phyloP scores from a whole-genome alignment of 2,888 invertebrate species.

The Eristalis intricaria region DNA sequence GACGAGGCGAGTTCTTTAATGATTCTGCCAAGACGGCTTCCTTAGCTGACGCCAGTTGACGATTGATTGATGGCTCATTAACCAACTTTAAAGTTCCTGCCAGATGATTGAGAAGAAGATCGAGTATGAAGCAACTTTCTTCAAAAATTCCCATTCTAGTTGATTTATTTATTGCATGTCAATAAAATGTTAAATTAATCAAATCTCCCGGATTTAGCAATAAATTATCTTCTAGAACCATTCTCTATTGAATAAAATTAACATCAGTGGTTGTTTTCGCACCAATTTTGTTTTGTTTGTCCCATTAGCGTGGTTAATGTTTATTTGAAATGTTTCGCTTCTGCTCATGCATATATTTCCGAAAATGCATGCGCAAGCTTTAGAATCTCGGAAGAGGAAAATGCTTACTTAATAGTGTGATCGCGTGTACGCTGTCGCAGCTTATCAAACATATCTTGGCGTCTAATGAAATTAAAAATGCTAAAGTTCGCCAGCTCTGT shows the following conservation, averaged over 20 bases:
- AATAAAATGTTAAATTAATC: not conserved
- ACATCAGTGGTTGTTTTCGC: conserved; percentile 5
- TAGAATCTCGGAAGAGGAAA: conserved; percentile 9
- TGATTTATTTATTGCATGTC: not conserved
- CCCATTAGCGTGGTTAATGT: not conserved
- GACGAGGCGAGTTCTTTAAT: not conserved
- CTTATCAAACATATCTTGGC: conserved; percentile 51
- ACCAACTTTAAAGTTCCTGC: not conserved
- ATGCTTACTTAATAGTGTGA: conserved; percentile 37
- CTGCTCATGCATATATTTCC: conserved; percentile 35
- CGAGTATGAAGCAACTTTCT: not conserved
- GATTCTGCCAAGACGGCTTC: not conserved
- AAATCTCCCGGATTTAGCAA: not conserved
- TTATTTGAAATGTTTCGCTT: conserved; percentile 3
- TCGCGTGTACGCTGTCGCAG: conserved; percentile 47
- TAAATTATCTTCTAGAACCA: not conserved
- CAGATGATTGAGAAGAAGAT: not conserved
- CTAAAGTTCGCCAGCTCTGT: conserved; percentile 52
- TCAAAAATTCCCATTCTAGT: not conserved
- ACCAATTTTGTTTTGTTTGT: not conserved
- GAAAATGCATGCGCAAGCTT: conserved; percentile 21
- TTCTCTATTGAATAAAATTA: conserved; percentile 4
- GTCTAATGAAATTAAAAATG: conserved; percentile 60
- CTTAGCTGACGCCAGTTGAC: not conserved
- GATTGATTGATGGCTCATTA: not conserved